A percentile compares a stretch with the other conserved stretches of the same genome.
These are phyloP conservation scores for Theristus sp. DNA, from an alignment of 2,888 invertebrate genomes.

Conservation along the genomic window DNA sequence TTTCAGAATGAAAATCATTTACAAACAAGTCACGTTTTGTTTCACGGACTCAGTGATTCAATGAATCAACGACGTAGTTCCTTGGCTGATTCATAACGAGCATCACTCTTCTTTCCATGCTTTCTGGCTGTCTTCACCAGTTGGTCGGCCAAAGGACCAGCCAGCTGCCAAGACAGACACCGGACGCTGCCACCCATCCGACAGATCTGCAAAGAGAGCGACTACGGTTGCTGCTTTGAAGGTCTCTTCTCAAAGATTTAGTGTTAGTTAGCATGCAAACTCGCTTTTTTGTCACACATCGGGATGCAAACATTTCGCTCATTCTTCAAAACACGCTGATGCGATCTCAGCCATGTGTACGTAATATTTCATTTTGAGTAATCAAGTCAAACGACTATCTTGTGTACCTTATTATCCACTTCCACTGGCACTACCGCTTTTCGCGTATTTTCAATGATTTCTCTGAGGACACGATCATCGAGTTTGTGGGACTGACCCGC, in stretches of 20 bases:
- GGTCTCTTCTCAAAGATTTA: too few species aligned
- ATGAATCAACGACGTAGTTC: neutral
- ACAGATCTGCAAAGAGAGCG: neutral
- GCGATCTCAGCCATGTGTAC: too few species aligned
- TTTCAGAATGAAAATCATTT: too few species aligned
- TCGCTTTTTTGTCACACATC: too few species aligned
- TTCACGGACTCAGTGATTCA: too few species aligned
- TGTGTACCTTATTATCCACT: neutral
- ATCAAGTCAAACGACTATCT: too few species aligned
- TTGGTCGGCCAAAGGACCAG: neutral
- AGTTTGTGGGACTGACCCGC: neutral
- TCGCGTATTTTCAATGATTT: neutral
- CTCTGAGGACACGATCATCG: neutral
- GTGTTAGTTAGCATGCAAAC: too few species aligned
- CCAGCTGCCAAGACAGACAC: constrained; percentile 1
- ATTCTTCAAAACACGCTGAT: too few species aligned
- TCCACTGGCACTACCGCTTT: neutral
- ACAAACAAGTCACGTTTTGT: too few species aligned
- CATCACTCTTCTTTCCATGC: neutral
- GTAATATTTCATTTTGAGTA: too few species aligned
- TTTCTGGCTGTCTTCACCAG: neutral
- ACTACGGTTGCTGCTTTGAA: too few species aligned
- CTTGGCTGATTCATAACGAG: neutral
- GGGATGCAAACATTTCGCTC: too few species aligned
- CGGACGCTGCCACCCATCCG: constrained; percentile 4